Percentiles rank a stretch among this genome's conserved stretches.
Conservation (phyloP, 2,888 invertebrate species). For the Zhengitettix transpicula region DNA sequence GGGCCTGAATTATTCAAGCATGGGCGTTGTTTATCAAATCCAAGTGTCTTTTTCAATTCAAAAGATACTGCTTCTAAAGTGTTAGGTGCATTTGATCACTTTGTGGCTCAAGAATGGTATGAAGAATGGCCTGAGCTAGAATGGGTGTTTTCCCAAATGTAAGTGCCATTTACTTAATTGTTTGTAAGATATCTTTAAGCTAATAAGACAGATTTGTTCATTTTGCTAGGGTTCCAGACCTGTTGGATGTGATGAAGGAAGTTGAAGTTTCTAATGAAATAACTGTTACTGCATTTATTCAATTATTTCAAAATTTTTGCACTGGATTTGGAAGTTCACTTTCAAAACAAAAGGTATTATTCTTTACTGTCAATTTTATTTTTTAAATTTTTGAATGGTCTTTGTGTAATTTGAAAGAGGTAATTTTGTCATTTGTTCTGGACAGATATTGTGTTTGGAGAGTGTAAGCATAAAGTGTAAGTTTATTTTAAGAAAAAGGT, state of each 20-base stretch:
- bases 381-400: neutral
- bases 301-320: constrained; percentile 38
- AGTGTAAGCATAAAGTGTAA: too few relatives aligned
- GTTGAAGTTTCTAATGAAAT: constrained; percentile 34
- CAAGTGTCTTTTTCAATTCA: constrained; percentile 45
- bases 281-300: constrained; percentile 33
- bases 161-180: constrained; percentile 22
- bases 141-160: constrained; percentile 49
- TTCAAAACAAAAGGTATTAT: constrained; percentile 28
- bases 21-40: constrained; percentile 32
- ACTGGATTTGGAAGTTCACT: constrained; percentile 50
- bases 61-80: constrained; percentile 38
- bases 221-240: constrained; percentile 35
- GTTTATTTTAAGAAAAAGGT: too few relatives aligned
- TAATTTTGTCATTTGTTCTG: too few relatives aligned
- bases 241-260: constrained; percentile 36
- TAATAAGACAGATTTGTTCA: neutral
- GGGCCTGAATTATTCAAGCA: constrained; percentile 23
- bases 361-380: neutral
- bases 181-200: too few relatives aligned
- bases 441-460: too few relatives aligned
- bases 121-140: constrained; percentile 48
- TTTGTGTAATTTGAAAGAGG: too few relatives aligned
- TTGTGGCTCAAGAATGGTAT: constrained; percentile 39
- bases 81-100: constrained; percentile 41